phyloP scores from a whole-genome alignment of 2,888 invertebrate genomes.

The Schizotus pectinicornis region DNA sequence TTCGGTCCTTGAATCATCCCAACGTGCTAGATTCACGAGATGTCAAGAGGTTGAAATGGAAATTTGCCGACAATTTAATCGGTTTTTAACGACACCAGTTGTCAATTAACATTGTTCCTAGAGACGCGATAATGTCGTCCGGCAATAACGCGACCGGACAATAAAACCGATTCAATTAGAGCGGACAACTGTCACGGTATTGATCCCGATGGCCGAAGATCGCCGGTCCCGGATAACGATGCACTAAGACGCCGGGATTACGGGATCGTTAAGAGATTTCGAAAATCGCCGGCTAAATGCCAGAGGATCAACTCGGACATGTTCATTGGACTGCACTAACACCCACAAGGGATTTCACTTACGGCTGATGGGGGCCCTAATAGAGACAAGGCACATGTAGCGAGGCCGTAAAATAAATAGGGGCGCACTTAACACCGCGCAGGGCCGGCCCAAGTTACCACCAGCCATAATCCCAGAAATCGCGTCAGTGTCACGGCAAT shows the following conservation, averaged over 20 bases:
- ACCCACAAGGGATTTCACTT: slow-evolving; percentile 33
- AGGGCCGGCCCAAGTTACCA: too few species aligned
- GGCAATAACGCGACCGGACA: slow-evolving; percentile 6
- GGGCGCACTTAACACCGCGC: slow-evolving; percentile 5
- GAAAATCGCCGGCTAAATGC: slow-evolving; percentile 54
- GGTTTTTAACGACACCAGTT: slow-evolving; percentile 24
- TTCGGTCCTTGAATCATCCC: slow-evolving; percentile 29
- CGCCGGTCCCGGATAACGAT: slow-evolving; percentile 35
- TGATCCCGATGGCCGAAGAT: slow-evolving; percentile 29
- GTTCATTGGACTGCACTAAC: slow-evolving; percentile 42
- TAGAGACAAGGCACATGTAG: slow-evolving; percentile 29
- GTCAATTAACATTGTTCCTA: slow-evolving; percentile 14
- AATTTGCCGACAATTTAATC: slow-evolving; percentile 23
- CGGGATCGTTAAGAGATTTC: slow-evolving; percentile 54
- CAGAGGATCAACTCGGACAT: slow-evolving; percentile 52
- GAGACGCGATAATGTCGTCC: slow-evolving; percentile 15
- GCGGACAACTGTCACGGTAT: slow-evolving; percentile 29
- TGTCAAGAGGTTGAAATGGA: slow-evolving; percentile 27
- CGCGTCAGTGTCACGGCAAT: too few species aligned
- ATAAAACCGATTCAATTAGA: slow-evolving; percentile 35
- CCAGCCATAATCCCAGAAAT: too few species aligned
- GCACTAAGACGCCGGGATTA: slow-evolving; percentile 49
- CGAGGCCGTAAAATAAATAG: slow-evolving; percentile 29
- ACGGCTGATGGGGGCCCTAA: slow-evolving; percentile 26
- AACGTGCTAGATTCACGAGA: slow-evolving; percentile 19